Base-by-base conservation (phyloP, 2,113 vertebrate species). In the Melanotaenia duboulayi region DNA sequence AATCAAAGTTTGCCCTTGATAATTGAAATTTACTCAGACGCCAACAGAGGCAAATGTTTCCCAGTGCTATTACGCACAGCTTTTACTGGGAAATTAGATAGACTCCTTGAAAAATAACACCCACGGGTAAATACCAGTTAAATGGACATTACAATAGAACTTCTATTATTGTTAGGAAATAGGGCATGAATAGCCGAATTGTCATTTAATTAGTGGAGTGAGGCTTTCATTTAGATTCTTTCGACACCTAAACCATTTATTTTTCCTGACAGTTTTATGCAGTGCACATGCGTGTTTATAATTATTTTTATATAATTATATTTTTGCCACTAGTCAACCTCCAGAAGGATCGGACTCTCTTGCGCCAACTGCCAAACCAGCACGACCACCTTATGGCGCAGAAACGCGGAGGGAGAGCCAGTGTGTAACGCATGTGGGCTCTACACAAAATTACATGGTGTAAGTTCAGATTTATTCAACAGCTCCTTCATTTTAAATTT, bases 311-410 rank as follows among this genome's bases (percentile, higher is more conserved):
- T 56, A 2, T 72, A n/a, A n/a, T n/a, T n/a, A n/a, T n/a, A n/a
- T 62, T 56, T 48, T 8, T 48, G 23, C 69, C 61, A 82, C 25
- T 61, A 99, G 98, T 97, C 98, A 16, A 98, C 98, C 0, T 97
- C 97, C 5, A 94, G 98, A 56, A 93, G 98, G 75, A 95, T 99
- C 78, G 98, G 98, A 49, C 86, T 99, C 83, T 97, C 97, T 62
- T 99, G 98, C 89, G 97, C 98, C 46, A 99, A 99, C 82, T 99
- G 98, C 89, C 97, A 98, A 79, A 99, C 98, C 64, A 96, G 96
- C 57, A 99, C 97, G 44, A 99, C 98, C 65, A 99, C 98, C 25
- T 82, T 99, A 87, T 99, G 98, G 98, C 97, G 98, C 86, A 95
- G 98, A 74, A 99, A 99, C 1, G 96, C 97, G 0, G 98, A 99